Evolutionary conservation across 1,140 invertebrate genomes (phyloP).

Genomic region (Battus philenor): DNA sequence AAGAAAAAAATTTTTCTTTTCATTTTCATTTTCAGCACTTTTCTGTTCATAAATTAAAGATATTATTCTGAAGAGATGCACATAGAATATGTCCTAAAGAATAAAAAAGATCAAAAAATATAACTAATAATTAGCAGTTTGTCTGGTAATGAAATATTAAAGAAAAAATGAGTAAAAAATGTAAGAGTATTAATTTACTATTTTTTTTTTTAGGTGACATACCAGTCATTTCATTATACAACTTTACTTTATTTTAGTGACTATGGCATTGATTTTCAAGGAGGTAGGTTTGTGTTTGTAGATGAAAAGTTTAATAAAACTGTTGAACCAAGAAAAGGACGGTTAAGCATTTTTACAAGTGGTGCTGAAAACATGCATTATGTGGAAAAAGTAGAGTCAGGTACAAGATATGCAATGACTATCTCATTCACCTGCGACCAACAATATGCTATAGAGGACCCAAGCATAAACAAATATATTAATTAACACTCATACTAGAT

Average conservation of each 20-base stretch:
- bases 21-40: no score
- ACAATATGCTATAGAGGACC: slow-evolving; percentile 79
- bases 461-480: slow-evolving; percentile 56
- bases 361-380: slow-evolving; percentile 89
- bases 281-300: slow-evolving; percentile 89
- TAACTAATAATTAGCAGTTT: no score
- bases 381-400: slow-evolving; percentile 87
- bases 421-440: slow-evolving; percentile 91
- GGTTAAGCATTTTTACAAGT: slow-evolving; percentile 90
- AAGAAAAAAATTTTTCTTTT: no score
- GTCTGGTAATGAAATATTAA: no score
- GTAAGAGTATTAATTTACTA: not conserved
- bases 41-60: no score
- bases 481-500: slow-evolving; percentile 34
- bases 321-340: slow-evolving; percentile 86
- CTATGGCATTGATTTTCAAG: slow-evolving; percentile 85
- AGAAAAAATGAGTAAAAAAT: slow-evolving; percentile 4
- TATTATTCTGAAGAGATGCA: no score
- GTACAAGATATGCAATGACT: slow-evolving; percentile 86
- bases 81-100: no score
- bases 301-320: slow-evolving; percentile 84
- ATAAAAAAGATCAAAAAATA: no score
- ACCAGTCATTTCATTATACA: slow-evolving; percentile 91
- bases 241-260: slow-evolving; percentile 88
- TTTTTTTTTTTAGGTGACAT: slow-evolving; percentile 82